phyloP scores from a whole-genome alignment of 1,140 invertebrate species.

The Spodoptera litura region DNA sequence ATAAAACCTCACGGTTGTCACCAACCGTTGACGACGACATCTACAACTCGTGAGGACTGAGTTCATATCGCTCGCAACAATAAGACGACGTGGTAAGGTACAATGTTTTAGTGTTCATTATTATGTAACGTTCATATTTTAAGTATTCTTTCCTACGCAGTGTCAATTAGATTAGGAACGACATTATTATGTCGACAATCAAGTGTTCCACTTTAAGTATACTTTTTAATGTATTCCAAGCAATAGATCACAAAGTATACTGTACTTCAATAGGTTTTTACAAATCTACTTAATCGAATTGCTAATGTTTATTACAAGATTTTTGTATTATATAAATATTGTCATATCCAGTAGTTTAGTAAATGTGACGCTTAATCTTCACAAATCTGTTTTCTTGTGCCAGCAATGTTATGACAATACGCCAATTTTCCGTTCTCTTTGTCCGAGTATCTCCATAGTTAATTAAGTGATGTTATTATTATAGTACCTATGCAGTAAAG shows the following conservation, averaged over 20 bases:
- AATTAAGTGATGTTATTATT: slow-evolving; percentile 16
- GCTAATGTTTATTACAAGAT: slow-evolving; percentile 14
- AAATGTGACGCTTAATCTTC: not conserved
- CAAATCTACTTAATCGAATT: slow-evolving; percentile 5
- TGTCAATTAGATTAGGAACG: slow-evolving; percentile 25
- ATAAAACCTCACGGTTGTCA: slow-evolving; percentile 29
- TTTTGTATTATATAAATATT: slow-evolving; percentile 30
- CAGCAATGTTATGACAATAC: slow-evolving; percentile 1
- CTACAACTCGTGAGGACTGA: not conserved
- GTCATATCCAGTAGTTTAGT: slow-evolving; percentile 4
- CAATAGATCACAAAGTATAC: slow-evolving; percentile 30
- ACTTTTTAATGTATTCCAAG: slow-evolving; percentile 16
- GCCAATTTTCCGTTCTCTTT: slow-evolving; percentile 35
- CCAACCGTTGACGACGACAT: not conserved
- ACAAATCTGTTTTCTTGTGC: not conserved
- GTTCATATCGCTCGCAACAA: not conserved
- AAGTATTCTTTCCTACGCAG: slow-evolving; percentile 46
- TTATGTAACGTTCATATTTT: slow-evolving; percentile 36
- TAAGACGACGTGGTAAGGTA: slow-evolving; percentile 33
- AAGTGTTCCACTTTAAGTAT: slow-evolving; percentile 33
- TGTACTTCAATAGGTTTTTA: slow-evolving; percentile 4
- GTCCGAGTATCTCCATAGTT: slow-evolving; percentile 8
- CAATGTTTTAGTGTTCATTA: slow-evolving; percentile 51
- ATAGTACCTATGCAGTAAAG: not conserved
- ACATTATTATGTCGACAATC: slow-evolving; percentile 26